Conservation (phyloP, 2,113 vertebrate genomes). For the Silurus asotus region DNA sequence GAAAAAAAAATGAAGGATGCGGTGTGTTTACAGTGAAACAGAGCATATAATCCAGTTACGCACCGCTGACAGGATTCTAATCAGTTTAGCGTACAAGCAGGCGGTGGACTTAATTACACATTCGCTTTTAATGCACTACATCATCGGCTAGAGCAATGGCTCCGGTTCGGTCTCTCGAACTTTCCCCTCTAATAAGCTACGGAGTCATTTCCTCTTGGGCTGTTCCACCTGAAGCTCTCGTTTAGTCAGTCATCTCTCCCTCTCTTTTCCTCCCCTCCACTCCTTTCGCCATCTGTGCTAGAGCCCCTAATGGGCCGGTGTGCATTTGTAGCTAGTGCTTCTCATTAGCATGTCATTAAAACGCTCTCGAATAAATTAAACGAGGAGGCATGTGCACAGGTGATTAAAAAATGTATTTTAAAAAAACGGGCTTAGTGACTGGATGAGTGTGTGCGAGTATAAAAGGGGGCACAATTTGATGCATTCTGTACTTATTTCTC, state of each 20-base stretch:
- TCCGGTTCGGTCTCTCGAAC: no score
- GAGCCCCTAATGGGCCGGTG: constrained; percentile 5
- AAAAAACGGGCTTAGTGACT: neutral
- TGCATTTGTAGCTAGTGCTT: constrained; percentile 27
- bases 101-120: constrained; percentile 35
- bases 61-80: constrained; percentile 24
- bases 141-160: neutral
- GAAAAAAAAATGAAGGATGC: neutral
- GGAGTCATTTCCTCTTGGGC: no score
- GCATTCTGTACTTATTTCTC: no score
- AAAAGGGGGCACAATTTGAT: neutral
- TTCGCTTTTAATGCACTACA: constrained; percentile 14
- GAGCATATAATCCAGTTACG: constrained; percentile 24
- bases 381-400: neutral
- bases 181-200: neutral
- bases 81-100: constrained; percentile 14
- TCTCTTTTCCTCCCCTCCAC: no score
- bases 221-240: neutral
- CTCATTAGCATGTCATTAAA: constrained; percentile 53
- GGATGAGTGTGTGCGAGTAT: neutral
- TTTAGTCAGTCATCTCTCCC: neutral
- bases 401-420: neutral
- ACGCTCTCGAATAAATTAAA: constrained; percentile 37
- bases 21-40: neutral
- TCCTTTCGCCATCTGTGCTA: constrained; percentile 25